phyloP scores from a whole-genome alignment of 2,888 invertebrate species.

The Ephialtes manifestator region DNA sequence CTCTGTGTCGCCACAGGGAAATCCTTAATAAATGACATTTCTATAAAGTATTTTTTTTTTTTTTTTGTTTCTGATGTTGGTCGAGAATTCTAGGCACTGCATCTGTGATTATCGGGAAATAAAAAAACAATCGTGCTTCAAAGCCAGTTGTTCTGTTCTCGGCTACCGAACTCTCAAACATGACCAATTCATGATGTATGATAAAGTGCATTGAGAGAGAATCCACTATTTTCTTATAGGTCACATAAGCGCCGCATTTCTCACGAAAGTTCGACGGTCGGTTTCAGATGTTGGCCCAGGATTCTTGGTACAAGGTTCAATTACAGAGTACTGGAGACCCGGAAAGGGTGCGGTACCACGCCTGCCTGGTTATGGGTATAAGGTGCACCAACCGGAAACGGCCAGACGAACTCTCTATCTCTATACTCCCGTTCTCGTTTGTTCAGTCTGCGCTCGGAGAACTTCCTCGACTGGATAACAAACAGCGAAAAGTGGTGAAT shows the following conservation, averaged over 20 bases:
- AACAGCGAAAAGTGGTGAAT: constrained; percentile 77
- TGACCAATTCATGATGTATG: constrained; percentile 2
- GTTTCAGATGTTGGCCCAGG: constrained; percentile 27
- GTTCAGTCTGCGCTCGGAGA: constrained; percentile 43
- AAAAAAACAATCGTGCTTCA: no score
- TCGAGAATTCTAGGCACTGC: no score
- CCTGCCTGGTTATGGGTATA: constrained; percentile 38
- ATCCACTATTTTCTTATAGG: constrained; percentile 14
- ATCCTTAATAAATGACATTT: constrained; percentile 5
- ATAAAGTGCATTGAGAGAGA: constrained; percentile 6
- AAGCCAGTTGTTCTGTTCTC: no score
- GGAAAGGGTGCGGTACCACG: constrained; percentile 38
- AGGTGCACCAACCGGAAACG: constrained; percentile 54
- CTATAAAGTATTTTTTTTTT: no score
- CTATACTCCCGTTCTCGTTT: constrained; percentile 55
- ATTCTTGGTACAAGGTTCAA: constrained; percentile 53
- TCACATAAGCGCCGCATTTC: constrained; percentile 13
- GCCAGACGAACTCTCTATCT: constrained; percentile 44
- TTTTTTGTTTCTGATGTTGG: no score
- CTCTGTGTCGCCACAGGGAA: neutral
- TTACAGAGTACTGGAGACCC: constrained; percentile 32
- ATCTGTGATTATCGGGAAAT: no score
- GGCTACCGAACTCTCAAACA: neutral
- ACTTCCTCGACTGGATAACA: constrained; percentile 71
- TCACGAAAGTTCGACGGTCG: constrained; percentile 38